A percentile compares a stretch with the other conserved stretches of the same genome.
Conservation (phyloP, 2,113 vertebrate genomes). For the Aspidoscelis tigris region DNA sequence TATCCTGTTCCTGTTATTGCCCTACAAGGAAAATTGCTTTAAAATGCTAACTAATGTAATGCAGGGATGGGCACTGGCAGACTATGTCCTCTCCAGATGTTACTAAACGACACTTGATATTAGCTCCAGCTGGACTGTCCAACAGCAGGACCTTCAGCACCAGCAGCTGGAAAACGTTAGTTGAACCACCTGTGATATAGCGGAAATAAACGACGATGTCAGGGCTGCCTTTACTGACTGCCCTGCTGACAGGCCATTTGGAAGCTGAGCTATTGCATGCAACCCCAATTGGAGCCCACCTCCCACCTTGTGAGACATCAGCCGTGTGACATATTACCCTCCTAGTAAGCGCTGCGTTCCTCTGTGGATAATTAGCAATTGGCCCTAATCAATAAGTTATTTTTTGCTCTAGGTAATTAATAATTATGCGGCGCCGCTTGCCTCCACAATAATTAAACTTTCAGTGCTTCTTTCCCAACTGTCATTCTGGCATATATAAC, state of each 20-base stretch:
- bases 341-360: slow-evolving; percentile 45
- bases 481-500: slow-evolving; percentile 50
- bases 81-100: neutral
- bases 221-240: neutral
- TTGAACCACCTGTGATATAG: too few relatives aligned
- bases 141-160: neutral
- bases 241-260: neutral
- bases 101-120: neutral
- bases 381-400: slow-evolving; percentile 82
- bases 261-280: neutral
- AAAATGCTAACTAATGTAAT: neutral
- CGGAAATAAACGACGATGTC: neutral
- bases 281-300: neutral
- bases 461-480: slow-evolving; percentile 55
- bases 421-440: slow-evolving; percentile 75
- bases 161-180: neutral
- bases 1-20: neutral
- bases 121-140: too few relatives aligned
- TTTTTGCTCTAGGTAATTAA: slow-evolving; percentile 81
- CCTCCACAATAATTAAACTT: slow-evolving; percentile 77
- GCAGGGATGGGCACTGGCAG: neutral
- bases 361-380: slow-evolving; percentile 75
- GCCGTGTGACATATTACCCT: slow-evolving; percentile 44
- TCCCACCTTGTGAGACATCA: slow-evolving; percentile 1
- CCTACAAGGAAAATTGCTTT: neutral